phyloP scores from a whole-genome alignment of 2,797 vertebrate species.

The Pseudochromis fuscus region DNA sequence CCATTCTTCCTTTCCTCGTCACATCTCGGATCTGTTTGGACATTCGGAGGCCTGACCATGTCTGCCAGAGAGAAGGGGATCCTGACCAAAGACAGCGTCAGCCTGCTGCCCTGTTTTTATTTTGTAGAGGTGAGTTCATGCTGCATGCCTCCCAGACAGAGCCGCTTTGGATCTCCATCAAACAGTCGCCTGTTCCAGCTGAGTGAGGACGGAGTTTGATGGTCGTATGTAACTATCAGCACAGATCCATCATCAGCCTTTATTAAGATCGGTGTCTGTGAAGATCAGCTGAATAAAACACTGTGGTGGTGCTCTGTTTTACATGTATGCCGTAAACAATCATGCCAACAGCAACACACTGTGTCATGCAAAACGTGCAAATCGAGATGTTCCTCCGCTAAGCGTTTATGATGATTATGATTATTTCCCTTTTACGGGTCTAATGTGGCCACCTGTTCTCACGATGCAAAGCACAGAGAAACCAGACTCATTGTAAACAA shows the following conservation, averaged over 20 bases:
- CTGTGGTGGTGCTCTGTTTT: neutral
- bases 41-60: conserved; percentile 83
- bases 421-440: too few species aligned
- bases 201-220: neutral
- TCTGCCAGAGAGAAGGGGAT: conserved; percentile 90
- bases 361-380: neutral
- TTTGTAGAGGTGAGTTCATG: conserved; percentile 93
- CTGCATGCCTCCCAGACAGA: neutral
- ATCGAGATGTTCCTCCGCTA: too few species aligned
- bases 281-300: neutral
- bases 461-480: too few species aligned
- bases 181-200: neutral
- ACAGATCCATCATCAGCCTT: neutral
- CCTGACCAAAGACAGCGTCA: conserved; percentile 95
- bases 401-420: too few species aligned
- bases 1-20: conserved; percentile 35
- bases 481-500: too few species aligned
- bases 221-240: neutral
- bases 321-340: conserved; percentile 19
- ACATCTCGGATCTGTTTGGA: conserved; percentile 44
- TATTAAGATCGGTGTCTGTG: neutral
- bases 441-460: neutral
- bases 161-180: neutral
- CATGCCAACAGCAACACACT: neutral
- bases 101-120: conserved; percentile 96